A percentile compares a stretch with the other conserved stretches of the same genome.
Conservation (phyloP, 2,888 invertebrate genomes). For the Xanthia icteritia region DNA sequence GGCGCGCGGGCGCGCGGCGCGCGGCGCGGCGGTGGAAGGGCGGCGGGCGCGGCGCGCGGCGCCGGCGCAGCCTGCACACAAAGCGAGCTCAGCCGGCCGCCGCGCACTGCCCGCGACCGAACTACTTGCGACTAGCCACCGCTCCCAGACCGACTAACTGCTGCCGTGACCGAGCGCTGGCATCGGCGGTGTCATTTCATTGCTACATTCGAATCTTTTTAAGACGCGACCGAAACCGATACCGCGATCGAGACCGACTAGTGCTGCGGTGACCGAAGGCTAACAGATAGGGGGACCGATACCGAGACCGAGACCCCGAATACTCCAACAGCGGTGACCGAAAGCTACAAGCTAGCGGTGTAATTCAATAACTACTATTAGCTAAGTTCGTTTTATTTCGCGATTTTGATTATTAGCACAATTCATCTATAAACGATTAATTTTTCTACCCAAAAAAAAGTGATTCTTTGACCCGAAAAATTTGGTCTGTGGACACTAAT, state of each 20-base stretch:
- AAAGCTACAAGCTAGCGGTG: neutral
- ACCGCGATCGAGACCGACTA: neutral
- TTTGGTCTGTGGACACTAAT: neutral
- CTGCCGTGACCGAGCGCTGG: neutral
- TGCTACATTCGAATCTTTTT: neutral
- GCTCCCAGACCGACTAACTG: neutral
- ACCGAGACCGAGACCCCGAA: neutral
- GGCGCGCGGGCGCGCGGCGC: conserved; percentile 83
- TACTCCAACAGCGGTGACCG: neutral
- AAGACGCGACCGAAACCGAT: neutral
- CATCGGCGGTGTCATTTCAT: neutral
- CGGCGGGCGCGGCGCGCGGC: conserved; percentile 90
- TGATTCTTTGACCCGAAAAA: neutral
- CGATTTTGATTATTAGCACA: neutral
- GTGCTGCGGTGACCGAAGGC: neutral
- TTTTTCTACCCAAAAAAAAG: neutral
- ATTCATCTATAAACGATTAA: too few species aligned
- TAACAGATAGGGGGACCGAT: neutral
- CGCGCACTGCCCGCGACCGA: conserved; percentile 32
- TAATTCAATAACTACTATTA: neutral
- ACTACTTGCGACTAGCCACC: conserved; percentile 12
- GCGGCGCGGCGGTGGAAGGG: conserved; percentile 87
- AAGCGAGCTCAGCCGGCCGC: conserved; percentile 43
- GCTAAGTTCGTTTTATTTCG: too few species aligned
- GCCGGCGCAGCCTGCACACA: conserved; percentile 88